phyloP scores from a whole-genome alignment of 2,888 invertebrate genomes.

The Leptarthrus brevirostris region DNA sequence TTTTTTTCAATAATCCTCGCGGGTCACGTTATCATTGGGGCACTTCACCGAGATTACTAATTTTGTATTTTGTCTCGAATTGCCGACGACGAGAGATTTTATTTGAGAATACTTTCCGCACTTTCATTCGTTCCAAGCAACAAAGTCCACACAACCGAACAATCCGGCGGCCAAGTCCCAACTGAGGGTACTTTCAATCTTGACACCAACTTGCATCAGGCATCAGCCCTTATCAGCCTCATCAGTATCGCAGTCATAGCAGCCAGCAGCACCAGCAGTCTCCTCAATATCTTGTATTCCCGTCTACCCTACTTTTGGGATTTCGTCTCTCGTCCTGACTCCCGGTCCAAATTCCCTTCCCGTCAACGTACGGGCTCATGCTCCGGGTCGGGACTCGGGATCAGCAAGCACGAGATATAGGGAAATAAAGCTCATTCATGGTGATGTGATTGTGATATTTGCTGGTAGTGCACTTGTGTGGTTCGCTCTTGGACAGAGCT shows the following conservation, averaged over 20 bases:
- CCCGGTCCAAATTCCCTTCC: too few relatives aligned
- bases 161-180: conserved; percentile 37
- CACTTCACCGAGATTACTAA: too few relatives aligned
- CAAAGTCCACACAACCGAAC: background rate
- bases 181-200: conserved; percentile 39
- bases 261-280: conserved; percentile 36
- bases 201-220: conserved; percentile 42
- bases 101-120: background rate
- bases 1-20: too few relatives aligned
- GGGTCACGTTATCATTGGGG: too few relatives aligned
- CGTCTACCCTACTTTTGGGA: conserved; percentile 20
- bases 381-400: too few relatives aligned
- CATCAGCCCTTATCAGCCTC: conserved; percentile 47
- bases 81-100: too few relatives aligned
- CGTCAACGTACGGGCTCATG: too few relatives aligned
- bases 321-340: too few relatives aligned
- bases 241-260: conserved; percentile 22
- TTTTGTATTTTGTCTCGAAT: too few relatives aligned
- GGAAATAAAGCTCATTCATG: conserved; percentile 33
- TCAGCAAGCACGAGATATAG: conserved; percentile 3
- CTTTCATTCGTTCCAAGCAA: background rate
- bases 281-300: conserved; percentile 16
- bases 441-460: conserved; percentile 14
- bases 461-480: too few relatives aligned
- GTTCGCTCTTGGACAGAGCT: too few relatives aligned